phyloP scores from a whole-genome alignment of 2,797 vertebrate genomes.

The Hemitrygon akajei region DNA sequence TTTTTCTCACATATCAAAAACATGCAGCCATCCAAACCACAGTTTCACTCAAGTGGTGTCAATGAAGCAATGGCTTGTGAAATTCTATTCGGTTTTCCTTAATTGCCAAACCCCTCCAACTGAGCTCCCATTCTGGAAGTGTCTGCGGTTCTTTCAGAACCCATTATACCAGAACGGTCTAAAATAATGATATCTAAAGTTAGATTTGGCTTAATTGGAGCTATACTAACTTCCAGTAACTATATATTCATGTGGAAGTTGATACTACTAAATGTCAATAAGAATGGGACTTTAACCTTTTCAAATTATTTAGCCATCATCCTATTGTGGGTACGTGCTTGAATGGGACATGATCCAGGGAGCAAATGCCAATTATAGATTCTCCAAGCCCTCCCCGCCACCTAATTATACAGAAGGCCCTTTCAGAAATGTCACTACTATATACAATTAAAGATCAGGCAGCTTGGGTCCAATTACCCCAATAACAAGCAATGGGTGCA shows the following conservation, averaged over 20 bases:
- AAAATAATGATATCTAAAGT: too few species aligned
- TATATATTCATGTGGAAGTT: too few species aligned
- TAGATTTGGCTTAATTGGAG: not conserved
- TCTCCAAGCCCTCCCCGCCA: too few species aligned
- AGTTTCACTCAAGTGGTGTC: not conserved
- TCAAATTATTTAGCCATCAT: not conserved
- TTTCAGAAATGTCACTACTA: not conserved
- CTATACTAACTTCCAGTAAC: not conserved
- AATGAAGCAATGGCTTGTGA: not conserved
- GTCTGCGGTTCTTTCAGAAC: too few species aligned
- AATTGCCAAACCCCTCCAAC: too few species aligned
- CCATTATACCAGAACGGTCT: too few species aligned
- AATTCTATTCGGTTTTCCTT: not conserved
- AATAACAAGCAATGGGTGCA: too few species aligned
- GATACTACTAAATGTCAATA: not conserved
- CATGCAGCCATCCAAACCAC: not conserved
- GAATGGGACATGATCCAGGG: not conserved
- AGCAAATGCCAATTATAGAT: too few species aligned
- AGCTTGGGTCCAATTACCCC: not conserved
- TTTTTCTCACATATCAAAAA: too few species aligned
- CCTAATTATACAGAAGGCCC: not conserved
- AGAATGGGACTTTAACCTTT: not conserved
- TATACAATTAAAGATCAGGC: not conserved
- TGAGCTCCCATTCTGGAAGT: too few species aligned
- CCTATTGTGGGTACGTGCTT: not conserved